phyloP scores from a whole-genome alignment of 2,113 vertebrate species.

The Chlorodrepanis virens region DNA sequence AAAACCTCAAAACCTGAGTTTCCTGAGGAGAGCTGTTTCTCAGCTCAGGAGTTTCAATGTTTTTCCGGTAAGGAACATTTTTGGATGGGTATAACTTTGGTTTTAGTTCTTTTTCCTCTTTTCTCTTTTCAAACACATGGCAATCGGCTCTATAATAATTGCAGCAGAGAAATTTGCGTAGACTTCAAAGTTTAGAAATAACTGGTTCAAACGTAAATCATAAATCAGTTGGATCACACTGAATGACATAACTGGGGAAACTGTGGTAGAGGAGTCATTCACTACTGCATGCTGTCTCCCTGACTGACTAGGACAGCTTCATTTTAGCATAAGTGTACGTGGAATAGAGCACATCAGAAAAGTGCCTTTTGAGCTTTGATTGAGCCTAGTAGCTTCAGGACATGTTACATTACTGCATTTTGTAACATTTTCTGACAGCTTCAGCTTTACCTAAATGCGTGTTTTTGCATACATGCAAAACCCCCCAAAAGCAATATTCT shows the following conservation, averaged over 20 bases:
- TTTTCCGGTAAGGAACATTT: background rate
- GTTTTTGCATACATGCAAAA: slow-evolving; percentile 36
- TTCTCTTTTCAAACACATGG: background rate
- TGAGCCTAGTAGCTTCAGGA: slow-evolving; percentile 12
- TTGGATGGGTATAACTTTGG: background rate
- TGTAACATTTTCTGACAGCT: slow-evolving; percentile 38
- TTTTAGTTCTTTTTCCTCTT: background rate
- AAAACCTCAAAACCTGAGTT: background rate
- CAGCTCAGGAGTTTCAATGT: background rate
- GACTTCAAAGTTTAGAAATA: background rate
- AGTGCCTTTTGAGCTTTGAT: slow-evolving; percentile 33
- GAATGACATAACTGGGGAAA: background rate
- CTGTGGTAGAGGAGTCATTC: background rate
- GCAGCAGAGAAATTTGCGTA: background rate
- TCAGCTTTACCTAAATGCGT: slow-evolving; percentile 27
- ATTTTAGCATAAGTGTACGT: background rate
- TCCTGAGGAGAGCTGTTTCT: background rate
- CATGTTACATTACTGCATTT: slow-evolving; percentile 7
- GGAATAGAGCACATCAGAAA: slow-evolving; percentile 12
- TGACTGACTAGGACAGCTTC: background rate
- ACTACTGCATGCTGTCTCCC: background rate
- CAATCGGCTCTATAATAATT: background rate
- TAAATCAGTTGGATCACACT: background rate
- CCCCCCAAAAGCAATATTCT: background rate
- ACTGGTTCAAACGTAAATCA: background rate